Evolutionary conservation across 2,888 invertebrate species (phyloP), one percentile per base, ranked within the genome.

Genomic region (Brachyopa scutellaris): DNA sequence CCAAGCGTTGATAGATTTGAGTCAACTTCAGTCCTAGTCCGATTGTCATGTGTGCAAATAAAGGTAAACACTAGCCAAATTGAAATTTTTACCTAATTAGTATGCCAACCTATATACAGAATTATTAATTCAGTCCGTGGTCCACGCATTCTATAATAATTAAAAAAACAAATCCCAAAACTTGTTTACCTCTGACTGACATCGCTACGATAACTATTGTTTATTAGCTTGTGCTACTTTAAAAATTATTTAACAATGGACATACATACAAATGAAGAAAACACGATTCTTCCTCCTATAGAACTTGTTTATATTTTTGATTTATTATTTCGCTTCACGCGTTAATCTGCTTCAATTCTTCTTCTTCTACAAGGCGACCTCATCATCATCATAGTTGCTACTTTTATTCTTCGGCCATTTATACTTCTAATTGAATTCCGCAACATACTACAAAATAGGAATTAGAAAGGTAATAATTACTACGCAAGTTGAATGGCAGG

Each of bases 241-340:
- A 23, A 47, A n/a, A 36, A 23, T 13, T 33, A 49, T 49, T 33
- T 36, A 36, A 61, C 61, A 61, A 61, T 45, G 11, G 61, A 19
- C 19, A 21, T 21, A 17, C 29, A 40, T 21, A 17, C 29, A 40
- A 29, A 45, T 11, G n/a, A 66, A 55, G 2, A 55, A 40, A 42
- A 11, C 55, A 47, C 47, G 67, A 57, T 7, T 26, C 26, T 21
- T 45, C 67, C 19, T 23, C 67, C 19, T 23, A 31, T 29, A 42
- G 13, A 57, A 69, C 67, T 47, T 26, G 67, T 47, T 69, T 69
- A 19, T 19, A n/a, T n/a, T n/a, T 67, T 33, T 67, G 26, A 45
- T 55, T 55, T 45, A 55, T 55, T 45, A 55, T 55, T 17, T 31
- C 40, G 23, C 23, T 42, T 55, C 31, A 45, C 31, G 53, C 36